Evolutionary conservation across 2,113 vertebrate genomes (phyloP), one percentile per base, ranked within the genome.

Genomic region (Pelmatolapia mariae): DNA sequence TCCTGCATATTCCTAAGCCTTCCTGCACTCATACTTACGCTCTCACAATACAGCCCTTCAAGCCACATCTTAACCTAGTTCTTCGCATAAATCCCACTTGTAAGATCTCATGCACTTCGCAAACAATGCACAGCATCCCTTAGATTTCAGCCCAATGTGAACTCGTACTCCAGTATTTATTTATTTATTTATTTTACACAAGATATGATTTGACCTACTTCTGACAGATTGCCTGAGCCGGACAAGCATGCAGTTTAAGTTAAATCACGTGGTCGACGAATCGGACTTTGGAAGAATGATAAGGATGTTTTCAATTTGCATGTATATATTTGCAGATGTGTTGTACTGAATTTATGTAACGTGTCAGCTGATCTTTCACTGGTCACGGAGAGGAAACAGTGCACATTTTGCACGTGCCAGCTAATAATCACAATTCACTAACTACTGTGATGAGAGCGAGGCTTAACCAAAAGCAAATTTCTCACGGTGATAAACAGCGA

Each of bases 51-150:
- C 90, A 94, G 86, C 87, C 93, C 95, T 94, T 86, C 87, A 26
- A 95, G 94, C 92, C 89, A 95, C 92, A 92, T 94, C 94, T 95
- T 96, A 96, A 95, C 94, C 95, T 76, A 95, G 83, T 94, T 96
- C 88, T 91, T 90, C 80, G 6, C 88, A 92, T 85, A 90, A 94
- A 93, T 92, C 89, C 93, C 80, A 82, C 91, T 95, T 91, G 90
- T 73, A 92, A 73, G 84, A 88, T 94, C 88, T 84, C 18, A 81
- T 90, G 90, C 89, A 68, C 86, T 90, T 86, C 57, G 4, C 86
- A 88, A 84, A 92, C 89, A 93, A 89, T 73, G 54, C 56, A 40
- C 76, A 66, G 71, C 76, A 47, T 81, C 80, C 36, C 22, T 43
- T 54, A 87, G 83, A 86, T 82, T 76, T 83, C 66, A 86, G 68